These are phyloP conservation scores for Neoscelio sp. DNA, from an alignment of 2,888 invertebrate genomes.

Conservation along the genomic window DNA sequence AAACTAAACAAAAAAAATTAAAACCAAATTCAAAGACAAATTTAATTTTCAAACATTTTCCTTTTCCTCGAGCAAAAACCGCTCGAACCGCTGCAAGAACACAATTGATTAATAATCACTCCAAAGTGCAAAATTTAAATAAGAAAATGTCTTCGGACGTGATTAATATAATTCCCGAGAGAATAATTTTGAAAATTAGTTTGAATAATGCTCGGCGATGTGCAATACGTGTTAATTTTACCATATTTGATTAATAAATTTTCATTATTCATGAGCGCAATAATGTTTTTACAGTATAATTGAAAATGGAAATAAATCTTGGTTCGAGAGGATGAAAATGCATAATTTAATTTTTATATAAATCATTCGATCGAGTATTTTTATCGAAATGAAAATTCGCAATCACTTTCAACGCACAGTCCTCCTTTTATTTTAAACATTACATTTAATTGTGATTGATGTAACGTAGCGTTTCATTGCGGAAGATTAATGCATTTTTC, in stretches of 20 bases:
- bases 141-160: too few relatives aligned
- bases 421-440: too few relatives aligned
- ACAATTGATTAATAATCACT: too few relatives aligned
- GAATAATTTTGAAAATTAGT: slow-evolving; percentile 6
- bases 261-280: slow-evolving; percentile 31
- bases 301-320: slow-evolving; percentile 37
- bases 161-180: not conserved
- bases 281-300: slow-evolving; percentile 26
- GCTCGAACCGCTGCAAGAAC: too few relatives aligned
- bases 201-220: slow-evolving; percentile 4
- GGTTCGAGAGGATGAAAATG: slow-evolving; percentile 27
- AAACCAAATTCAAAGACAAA: too few relatives aligned
- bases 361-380: not conserved
- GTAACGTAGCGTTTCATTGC: too few relatives aligned
- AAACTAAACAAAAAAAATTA: too few relatives aligned
- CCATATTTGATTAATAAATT: slow-evolving; percentile 22
- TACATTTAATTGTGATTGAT: too few relatives aligned
- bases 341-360: not conserved
- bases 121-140: too few relatives aligned
- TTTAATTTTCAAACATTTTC: too few relatives aligned
- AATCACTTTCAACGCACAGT: too few relatives aligned
- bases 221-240: slow-evolving; percentile 13
- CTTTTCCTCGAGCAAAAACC: too few relatives aligned
- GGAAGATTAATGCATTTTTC: slow-evolving; percentile 35
- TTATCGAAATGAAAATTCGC: slow-evolving; percentile 5